phyloP scores from a whole-genome alignment of 2,888 invertebrate genomes.

The Margaritifera margaritifera region DNA sequence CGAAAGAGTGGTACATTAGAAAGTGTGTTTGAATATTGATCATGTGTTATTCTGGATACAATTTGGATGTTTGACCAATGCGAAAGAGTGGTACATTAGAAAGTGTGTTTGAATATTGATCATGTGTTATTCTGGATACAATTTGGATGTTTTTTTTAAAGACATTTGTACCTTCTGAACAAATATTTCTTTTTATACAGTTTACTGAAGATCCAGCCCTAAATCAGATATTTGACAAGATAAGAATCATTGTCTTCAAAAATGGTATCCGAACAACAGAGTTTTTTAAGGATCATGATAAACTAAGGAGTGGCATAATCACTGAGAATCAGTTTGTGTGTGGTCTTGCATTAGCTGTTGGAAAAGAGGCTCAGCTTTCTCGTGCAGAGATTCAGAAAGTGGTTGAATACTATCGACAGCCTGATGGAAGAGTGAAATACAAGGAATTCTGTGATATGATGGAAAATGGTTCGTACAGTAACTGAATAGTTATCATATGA shows the following conservation, averaged over 20 bases:
- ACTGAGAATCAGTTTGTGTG: constrained; percentile 73
- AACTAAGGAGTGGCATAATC: constrained; percentile 69
- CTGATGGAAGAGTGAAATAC: constrained; percentile 69
- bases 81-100: too few relatives aligned
- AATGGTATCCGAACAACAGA: constrained; percentile 70
- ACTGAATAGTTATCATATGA: not conserved
- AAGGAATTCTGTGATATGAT: constrained; percentile 72
- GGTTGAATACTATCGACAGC: constrained; percentile 67
- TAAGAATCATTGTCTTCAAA: constrained; percentile 69
- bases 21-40: too few relatives aligned
- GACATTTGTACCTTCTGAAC: not conserved
- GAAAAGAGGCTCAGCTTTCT: constrained; percentile 71
- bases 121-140: not conserved
- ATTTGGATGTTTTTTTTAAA: not conserved
- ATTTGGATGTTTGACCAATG: not conserved
- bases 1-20: too few relatives aligned
- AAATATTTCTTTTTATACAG: constrained; percentile 43
- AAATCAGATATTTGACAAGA: constrained; percentile 70
- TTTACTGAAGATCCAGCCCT: constrained; percentile 61
- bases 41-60: not conserved
- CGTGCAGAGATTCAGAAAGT: constrained; percentile 70
- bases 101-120: too few relatives aligned
- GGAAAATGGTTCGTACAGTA: constrained; percentile 68
- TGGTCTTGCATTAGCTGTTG: constrained; percentile 69
- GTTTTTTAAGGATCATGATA: constrained; percentile 72